Conservation (phyloP, 2,113 vertebrate genomes). For the Pogona vitticeps region DNA sequence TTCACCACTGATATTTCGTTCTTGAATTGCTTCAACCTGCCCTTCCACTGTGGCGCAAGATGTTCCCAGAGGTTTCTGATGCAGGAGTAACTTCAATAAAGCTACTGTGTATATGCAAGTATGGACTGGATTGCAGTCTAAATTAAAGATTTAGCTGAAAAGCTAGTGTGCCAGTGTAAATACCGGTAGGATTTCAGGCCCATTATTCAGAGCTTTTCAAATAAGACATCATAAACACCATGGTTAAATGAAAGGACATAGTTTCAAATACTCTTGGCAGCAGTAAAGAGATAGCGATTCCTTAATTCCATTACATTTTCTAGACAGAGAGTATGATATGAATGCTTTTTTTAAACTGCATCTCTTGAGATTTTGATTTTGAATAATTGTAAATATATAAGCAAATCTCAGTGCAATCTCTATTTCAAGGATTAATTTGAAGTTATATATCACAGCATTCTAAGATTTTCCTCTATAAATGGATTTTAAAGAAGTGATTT, state of each 20-base stretch:
- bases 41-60: neutral
- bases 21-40: neutral
- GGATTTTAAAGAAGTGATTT: slow-evolving; percentile 27
- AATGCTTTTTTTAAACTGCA: slow-evolving; percentile 7
- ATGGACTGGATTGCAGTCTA: neutral
- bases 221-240: neutral
- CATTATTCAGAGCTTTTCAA: slow-evolving; percentile 13
- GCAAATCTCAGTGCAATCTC: neutral
- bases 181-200: neutral
- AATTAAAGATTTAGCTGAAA: slow-evolving; percentile 1
- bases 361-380: slow-evolving; percentile 15
- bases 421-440: slow-evolving; percentile 16
- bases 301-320: slow-evolving; percentile 16
- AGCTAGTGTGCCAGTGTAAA: neutral
- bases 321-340: slow-evolving; percentile 1
- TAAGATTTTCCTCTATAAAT: neutral
- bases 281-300: neutral
- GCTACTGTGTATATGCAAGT: too few relatives aligned
- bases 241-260: slow-evolving; percentile 9
- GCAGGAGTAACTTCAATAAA: neutral
- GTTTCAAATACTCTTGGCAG: neutral
- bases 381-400: neutral
- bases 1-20: neutral
- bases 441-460: slow-evolving; percentile 15
- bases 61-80: too few relatives aligned